These are phyloP conservation scores for Heteromyza rotundicornis DNA, from an alignment of 2,888 invertebrate species.

Conservation along the genomic window DNA sequence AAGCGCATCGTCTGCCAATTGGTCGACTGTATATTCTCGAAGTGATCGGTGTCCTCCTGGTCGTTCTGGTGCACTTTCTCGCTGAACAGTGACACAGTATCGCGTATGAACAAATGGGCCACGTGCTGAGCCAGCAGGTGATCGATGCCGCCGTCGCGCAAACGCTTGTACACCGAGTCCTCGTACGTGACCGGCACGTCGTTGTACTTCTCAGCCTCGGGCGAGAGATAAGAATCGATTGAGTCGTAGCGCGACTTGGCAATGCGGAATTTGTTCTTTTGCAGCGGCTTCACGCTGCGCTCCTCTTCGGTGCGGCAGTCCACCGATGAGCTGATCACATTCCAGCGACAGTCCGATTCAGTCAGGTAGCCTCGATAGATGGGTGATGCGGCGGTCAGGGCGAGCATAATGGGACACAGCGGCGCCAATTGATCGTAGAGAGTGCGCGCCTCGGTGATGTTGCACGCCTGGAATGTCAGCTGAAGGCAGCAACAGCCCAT, in stretches of 20 bases:
- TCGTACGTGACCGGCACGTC: slow-evolving; percentile 92
- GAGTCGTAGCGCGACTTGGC: slow-evolving; percentile 97
- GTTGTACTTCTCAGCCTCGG: slow-evolving; percentile 88
- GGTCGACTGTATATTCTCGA: slow-evolving; percentile 99
- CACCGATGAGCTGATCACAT: slow-evolving; percentile 93
- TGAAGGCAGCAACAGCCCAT: slow-evolving; percentile 99
- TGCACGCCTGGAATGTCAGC: slow-evolving; percentile 91
- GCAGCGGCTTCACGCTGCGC: slow-evolving; percentile 76
- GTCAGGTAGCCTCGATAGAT: slow-evolving; percentile 91
- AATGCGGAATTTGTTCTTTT: slow-evolving; percentile 80
- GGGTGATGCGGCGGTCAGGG: slow-evolving; percentile 96
- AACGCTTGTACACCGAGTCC: slow-evolving; percentile 78
- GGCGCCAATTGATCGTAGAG: slow-evolving; percentile 98
- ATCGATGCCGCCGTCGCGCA: slow-evolving; percentile 89
- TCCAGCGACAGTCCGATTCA: slow-evolving; percentile 98
- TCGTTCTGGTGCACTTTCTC: slow-evolving; percentile 96
- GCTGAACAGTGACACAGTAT: slow-evolving; percentile 92
- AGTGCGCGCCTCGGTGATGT: slow-evolving; percentile 92
- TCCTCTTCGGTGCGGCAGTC: slow-evolving; percentile 95
- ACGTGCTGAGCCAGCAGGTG: slow-evolving; percentile 92
- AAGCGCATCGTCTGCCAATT: slow-evolving; percentile 99
- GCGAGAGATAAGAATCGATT: slow-evolving; percentile 94
- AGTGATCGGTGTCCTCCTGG: slow-evolving; percentile 93
- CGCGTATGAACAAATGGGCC: slow-evolving; percentile 97
- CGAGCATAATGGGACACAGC: slow-evolving; percentile 95